Base-by-base conservation (phyloP, 1,140 invertebrate species). In the Trachymyrmex septentrionalis region DNA sequence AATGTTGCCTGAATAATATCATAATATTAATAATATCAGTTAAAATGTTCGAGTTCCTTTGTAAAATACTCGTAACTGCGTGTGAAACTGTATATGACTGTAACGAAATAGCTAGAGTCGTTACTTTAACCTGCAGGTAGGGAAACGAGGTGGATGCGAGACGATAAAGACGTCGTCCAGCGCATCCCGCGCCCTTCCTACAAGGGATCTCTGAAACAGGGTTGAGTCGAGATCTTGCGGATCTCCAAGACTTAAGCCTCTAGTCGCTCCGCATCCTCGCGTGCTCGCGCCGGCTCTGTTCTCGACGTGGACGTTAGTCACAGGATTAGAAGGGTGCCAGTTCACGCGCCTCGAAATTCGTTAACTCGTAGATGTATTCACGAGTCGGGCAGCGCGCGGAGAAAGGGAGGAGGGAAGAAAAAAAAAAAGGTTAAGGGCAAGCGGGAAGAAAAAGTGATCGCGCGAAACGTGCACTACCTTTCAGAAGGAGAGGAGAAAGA, bases 301-400 rank as follows among this genome's bases (percentile, higher is more conserved):
- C 69, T 59, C 57, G 77, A 75, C 73, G 84, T 27, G 71, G 16
- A 81, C 89, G 87, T 92, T 92, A 89, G 91, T 92, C 91, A 72
- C 21, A 92, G 88, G 91, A 92, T 92, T 92, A 92, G 91, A 90
- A 90, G 80, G 88, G 88, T 87, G 87, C 72, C 12, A 73, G 55
- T 59, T 73, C 55, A 64, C 77, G 71, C 73, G 72, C 44, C 59
- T 48, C 55, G 81, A 89, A 86, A 91, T 91, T 91, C 88, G 88
- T 91, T 89, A 89, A 82, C 76, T 78, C 86, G 81, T 80, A 73
- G 88, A 87, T 63, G 88, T 71, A 87, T 80, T 87, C 71, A 27
- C 48, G 48, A 16, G 61, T 7, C 38, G 38, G 59, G 19, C 27
- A 38, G n/a, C 21, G 64, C 16, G 38, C 21, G 4, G 53, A 27